Evolutionary conservation across 1,140 invertebrate species (phyloP).

Genomic region (Drosophila albomicans): DNA sequence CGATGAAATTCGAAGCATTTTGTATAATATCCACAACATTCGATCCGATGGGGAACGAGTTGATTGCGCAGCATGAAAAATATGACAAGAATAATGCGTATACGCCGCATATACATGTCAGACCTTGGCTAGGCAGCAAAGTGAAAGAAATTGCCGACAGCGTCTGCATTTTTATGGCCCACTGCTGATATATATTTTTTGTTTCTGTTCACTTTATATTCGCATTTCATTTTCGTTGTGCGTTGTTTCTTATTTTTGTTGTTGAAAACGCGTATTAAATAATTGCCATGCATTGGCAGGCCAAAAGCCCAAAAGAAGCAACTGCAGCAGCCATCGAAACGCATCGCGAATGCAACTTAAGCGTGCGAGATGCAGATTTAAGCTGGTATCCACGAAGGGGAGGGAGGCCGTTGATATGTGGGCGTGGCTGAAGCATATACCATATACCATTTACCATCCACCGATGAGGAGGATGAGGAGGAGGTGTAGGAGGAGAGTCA

Average conservation of each 20-base stretch:
- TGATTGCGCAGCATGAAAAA: not conserved
- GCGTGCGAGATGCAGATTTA: slow-evolving; percentile 21
- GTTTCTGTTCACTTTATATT: not conserved
- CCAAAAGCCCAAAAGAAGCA: slow-evolving; percentile 10
- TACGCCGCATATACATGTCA: slow-evolving; percentile 14
- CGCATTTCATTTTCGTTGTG: not conserved
- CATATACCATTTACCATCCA: slow-evolving; percentile 15
- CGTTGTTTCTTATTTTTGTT: not conserved
- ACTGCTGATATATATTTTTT: slow-evolving; percentile 1
- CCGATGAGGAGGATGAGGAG: not conserved
- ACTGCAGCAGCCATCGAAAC: not conserved
- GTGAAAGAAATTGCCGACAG: slow-evolving; percentile 33
- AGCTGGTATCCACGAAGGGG: not conserved
- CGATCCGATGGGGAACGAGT: not conserved
- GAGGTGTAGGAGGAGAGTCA: too few species aligned
- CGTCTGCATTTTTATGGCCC: slow-evolving; percentile 38
- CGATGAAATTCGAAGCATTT: not conserved
- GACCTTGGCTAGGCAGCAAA: slow-evolving; percentile 16
- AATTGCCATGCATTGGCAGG: slow-evolving; percentile 30
- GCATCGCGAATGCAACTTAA: slow-evolving; percentile 26
- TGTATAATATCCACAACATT: not conserved
- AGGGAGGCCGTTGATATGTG: not conserved
- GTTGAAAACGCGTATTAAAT: slow-evolving; percentile 20
- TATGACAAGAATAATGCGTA: slow-evolving; percentile 18
- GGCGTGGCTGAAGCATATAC: slow-evolving; percentile 21